Evolutionary conservation across 2,797 vertebrate species (phyloP), one percentile per base, ranked within the genome.

Genomic region (Alcedo atthis): DNA sequence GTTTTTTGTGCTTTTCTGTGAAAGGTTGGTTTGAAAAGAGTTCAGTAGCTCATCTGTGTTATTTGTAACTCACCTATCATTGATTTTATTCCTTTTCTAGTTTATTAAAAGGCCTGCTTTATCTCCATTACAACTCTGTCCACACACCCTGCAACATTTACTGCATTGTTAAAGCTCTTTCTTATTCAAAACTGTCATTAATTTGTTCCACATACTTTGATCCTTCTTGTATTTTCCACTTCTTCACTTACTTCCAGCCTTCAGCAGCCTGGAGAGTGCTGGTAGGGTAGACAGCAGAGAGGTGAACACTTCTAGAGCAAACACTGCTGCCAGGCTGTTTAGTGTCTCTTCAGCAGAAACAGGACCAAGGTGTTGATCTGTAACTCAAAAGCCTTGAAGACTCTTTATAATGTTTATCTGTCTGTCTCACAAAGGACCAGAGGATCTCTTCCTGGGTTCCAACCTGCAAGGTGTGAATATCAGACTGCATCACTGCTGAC

Each of bases 51-150:
- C 2, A 0, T 8, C 64, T 76, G 53, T 86, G 37, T 75, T 92
- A 84, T 84, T 93, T 91, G 88, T 94, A 92, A 55, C 88, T 85
- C 71, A 78, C 43, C 51, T 48, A 51, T 71, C 78, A 92, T 66
- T 55, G 86, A 94, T 91, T 94, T 78, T 90, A 87, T 81, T 71
- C 90, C 43, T 92, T 92, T 92, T 81, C 86, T 78, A 73, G 37
- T 78, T 80, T 87, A 92, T 75, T 92, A 89, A 90, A 94, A 53
- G n/a, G 2, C 10, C 51, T 69, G 40, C 35, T 87, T 90, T 95
- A 58, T 80, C 53, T 82, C 64, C 71, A n/a, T 80, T 93, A 85
- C 54, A 85, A 74, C 78, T 69, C n/a, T 17, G 26, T 73, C 62
- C 67, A 42, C 58, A 21, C 19, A 79, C 28, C 21, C 45, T 4